Evolutionary conservation across 2,113 vertebrate species (phyloP).

Genomic region (Accipiter cooperii): DNA sequence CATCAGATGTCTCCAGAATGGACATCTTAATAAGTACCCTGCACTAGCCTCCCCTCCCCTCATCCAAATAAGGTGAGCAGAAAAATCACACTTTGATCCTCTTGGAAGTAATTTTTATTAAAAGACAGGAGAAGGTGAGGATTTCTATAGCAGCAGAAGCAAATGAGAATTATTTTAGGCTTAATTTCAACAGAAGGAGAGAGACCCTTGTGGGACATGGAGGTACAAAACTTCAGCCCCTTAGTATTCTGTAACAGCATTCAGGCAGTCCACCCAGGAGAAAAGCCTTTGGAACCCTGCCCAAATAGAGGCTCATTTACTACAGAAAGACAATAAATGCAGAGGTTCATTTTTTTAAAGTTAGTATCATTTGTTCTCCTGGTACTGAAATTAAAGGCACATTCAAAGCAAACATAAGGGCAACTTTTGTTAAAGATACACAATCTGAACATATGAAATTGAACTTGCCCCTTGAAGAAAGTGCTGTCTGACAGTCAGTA

Average conservation of each 20-base stretch:
- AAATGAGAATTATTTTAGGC: not conserved
- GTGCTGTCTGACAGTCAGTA: not conserved
- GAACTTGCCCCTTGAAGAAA: not conserved
- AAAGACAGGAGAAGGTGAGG: not conserved
- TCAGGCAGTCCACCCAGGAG: not conserved
- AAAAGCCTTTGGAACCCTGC: not conserved
- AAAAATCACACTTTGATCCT: not conserved
- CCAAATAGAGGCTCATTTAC: not conserved
- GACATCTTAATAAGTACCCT: not conserved
- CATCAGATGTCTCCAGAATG: not conserved
- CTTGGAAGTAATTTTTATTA: not conserved
- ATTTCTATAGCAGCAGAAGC: not conserved
- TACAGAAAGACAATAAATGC: not conserved
- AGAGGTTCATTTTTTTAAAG: not conserved
- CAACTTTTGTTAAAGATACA: not conserved
- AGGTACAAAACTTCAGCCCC: not conserved
- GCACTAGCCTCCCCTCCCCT: not conserved
- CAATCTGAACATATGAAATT: not conserved
- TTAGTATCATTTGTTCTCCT: not conserved
- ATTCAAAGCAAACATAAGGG: not conserved
- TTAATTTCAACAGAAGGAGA: not conserved
- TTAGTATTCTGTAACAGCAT: not conserved
- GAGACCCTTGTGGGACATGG: not conserved
- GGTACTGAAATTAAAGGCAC: not conserved
- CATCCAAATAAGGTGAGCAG: not conserved